phyloP scores from a whole-genome alignment of 2,113 vertebrate species.

The Nycticryphes semicollaris region DNA sequence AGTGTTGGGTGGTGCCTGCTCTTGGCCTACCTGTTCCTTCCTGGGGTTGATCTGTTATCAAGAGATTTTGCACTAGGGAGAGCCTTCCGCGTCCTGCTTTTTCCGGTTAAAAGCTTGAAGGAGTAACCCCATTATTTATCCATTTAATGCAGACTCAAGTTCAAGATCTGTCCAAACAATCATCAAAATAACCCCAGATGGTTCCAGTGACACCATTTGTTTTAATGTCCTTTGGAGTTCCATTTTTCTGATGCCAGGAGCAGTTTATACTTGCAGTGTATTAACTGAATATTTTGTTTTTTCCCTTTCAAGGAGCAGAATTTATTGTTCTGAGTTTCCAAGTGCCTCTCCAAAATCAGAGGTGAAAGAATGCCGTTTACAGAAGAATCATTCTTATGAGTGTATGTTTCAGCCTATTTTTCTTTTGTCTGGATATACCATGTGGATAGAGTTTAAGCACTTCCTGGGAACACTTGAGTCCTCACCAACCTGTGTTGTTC shows the following conservation, averaged over 20 bases:
- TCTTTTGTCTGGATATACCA: slow-evolving; percentile 84
- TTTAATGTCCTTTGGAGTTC: neutral
- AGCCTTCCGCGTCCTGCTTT: neutral
- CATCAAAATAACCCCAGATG: neutral
- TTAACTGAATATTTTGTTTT: neutral
- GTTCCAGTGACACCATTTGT: neutral
- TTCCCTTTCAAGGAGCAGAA: slow-evolving; percentile 69
- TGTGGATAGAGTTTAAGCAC: slow-evolving; percentile 87
- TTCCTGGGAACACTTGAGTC: slow-evolving; percentile 79
- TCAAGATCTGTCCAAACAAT: neutral
- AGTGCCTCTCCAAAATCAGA: slow-evolving; percentile 64
- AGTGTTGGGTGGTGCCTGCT: neutral
- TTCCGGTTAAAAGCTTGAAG: neutral
- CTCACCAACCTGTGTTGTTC: slow-evolving; percentile 81
- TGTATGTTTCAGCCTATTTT: slow-evolving; percentile 85
- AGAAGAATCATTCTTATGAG: slow-evolving; percentile 68
- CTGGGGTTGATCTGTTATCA: neutral
- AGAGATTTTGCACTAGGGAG: neutral
- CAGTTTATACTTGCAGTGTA: neutral
- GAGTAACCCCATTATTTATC: neutral
- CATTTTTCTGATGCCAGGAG: neutral
- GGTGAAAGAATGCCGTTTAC: slow-evolving; percentile 68
- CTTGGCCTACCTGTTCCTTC: neutral
- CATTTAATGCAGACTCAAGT: neutral
- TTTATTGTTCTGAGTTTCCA: slow-evolving; percentile 79